These are phyloP conservation scores for Drosophila atripex DNA, from an alignment of 2,888 invertebrate genomes.

Conservation along the genomic window DNA sequence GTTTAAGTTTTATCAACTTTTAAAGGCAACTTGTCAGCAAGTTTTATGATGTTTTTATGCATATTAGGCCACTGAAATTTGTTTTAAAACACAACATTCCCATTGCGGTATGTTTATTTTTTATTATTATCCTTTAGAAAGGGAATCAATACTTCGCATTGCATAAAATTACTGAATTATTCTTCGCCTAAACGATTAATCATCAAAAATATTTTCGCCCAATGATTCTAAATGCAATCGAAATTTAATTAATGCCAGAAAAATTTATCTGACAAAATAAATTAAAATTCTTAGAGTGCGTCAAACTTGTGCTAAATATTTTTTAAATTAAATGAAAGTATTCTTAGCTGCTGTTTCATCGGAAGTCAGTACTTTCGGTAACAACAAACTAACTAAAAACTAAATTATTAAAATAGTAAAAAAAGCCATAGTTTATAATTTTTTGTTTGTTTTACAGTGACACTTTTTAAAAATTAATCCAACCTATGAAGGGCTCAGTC, in stretches of 20 bases:
- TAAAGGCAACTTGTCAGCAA: not conserved
- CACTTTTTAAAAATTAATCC: too few species aligned
- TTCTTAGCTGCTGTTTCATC: not conserved
- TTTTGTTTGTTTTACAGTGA: too few species aligned
- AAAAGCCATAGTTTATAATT: too few species aligned
- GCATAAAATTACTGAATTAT: constrained; percentile 9
- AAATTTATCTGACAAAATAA: constrained; percentile 38
- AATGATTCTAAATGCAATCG: constrained; percentile 61
- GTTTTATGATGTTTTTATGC: not conserved
- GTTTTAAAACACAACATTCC: not conserved
- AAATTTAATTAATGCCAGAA: constrained; percentile 58
- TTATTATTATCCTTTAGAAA: not conserved
- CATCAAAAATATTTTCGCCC: constrained; percentile 68
- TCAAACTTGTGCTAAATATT: constrained; percentile 25
- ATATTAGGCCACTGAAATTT: not conserved
- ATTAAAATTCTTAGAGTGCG: constrained; percentile 19
- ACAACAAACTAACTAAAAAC: too few species aligned
- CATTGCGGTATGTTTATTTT: not conserved
- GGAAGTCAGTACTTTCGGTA: not conserved
- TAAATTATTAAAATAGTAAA: too few species aligned
- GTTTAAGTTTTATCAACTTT: constrained; percentile 5
- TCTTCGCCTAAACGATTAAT: constrained; percentile 62
- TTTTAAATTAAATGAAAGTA: constrained; percentile 2
- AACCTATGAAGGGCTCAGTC: too few species aligned
- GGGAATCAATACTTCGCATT: constrained; percentile 23